Evolutionary conservation across 2,113 vertebrate species (phyloP).

Genomic region (Myrmecophaga tridactyla): DNA sequence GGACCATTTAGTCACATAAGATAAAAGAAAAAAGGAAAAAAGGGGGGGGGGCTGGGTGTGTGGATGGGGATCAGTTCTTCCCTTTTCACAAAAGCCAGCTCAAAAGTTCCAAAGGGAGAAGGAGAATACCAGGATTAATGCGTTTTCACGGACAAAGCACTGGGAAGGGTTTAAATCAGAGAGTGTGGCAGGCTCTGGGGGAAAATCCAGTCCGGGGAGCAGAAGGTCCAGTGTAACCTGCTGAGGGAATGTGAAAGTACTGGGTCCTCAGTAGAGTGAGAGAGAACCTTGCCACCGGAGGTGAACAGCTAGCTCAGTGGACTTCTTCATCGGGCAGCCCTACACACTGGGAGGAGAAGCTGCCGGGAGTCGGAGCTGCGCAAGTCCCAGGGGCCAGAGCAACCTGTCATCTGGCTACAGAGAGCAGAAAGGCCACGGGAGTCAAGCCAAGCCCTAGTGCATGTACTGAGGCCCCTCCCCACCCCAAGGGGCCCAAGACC

Average conservation of each 20-base stretch:
- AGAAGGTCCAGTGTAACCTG: not conserved
- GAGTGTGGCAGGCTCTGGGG: not conserved
- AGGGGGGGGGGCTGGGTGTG: not conserved
- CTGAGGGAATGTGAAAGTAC: not conserved
- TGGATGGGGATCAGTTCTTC: not conserved
- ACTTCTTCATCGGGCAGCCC: not conserved
- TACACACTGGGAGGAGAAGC: not conserved
- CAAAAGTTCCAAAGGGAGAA: not conserved
- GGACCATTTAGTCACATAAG: not conserved
- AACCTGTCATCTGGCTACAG: not conserved
- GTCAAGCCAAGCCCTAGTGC: rapidly evolving
- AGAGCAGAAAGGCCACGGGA: not conserved
- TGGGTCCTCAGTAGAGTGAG: not conserved
- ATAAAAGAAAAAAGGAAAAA: not conserved
- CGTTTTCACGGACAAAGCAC: not conserved
- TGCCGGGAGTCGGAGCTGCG: no score
- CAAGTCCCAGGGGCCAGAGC: not conserved
- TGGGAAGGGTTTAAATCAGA: not conserved
- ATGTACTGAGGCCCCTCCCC: no score
- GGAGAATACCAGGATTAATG: not conserved
- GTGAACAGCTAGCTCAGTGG: not conserved
- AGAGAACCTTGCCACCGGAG: not conserved
- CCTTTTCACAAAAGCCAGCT: not conserved
- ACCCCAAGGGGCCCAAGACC: not conserved
- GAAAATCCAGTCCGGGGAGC: not conserved